Evolutionary conservation across 2,888 invertebrate species (phyloP).

Genomic region (Perithous albicinctus): DNA sequence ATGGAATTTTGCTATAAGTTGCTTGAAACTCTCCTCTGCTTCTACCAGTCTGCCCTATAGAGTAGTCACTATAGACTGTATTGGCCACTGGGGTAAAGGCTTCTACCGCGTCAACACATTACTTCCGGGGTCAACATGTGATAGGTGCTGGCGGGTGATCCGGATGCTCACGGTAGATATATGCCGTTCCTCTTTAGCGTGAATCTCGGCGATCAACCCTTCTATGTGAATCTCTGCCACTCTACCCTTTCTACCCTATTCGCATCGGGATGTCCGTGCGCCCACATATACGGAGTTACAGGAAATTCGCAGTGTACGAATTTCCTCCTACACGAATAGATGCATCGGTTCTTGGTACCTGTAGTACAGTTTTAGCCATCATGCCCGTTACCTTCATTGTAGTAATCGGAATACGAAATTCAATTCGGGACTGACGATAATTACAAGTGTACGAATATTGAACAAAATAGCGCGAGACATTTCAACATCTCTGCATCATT

Average conservation of each 20-base stretch:
- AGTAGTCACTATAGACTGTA: too few relatives aligned
- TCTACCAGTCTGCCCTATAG: background rate
- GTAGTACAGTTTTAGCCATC: background rate
- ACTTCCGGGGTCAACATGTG: constrained; percentile 34
- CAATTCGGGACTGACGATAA: background rate
- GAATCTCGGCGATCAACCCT: constrained; percentile 23
- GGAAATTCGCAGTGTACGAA: constrained; percentile 4
- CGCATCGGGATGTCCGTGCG: background rate
- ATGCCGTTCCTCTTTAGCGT: constrained; percentile 18
- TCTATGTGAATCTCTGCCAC: background rate
- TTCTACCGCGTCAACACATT: constrained; percentile 33
- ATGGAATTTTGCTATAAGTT: background rate
- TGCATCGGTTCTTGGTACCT: background rate
- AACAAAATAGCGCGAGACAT: too few relatives aligned
- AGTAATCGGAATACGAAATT: background rate
- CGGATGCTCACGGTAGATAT: constrained; percentile 4
- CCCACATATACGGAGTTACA: background rate
- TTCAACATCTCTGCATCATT: too few relatives aligned
- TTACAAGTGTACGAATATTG: background rate
- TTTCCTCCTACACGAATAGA: background rate
- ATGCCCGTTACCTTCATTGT: background rate
- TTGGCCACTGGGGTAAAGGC: constrained; percentile 10
- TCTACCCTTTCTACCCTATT: constrained; percentile 25
- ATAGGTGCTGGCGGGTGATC: constrained; percentile 30
- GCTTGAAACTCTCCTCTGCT: background rate